A percentile compares a stretch with the other conserved stretches of the same genome.
Evolutionary conservation across 2,888 invertebrate species (phyloP).

Genomic region (Drepana falcataria): DNA sequence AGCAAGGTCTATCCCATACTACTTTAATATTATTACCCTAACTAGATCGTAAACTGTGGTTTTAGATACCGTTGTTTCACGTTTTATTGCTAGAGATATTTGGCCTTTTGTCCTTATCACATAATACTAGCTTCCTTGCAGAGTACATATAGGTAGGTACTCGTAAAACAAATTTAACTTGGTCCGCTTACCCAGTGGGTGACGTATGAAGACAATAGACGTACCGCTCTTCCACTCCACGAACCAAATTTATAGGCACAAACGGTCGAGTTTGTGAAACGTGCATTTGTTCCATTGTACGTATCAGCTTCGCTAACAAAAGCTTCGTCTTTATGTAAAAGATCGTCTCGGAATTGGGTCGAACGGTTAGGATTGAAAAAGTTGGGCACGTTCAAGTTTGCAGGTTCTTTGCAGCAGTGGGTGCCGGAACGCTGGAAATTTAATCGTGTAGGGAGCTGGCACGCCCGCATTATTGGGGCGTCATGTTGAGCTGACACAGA

Average conservation of each 20-base stretch:
- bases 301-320: constrained; percentile 41
- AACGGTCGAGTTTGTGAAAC: constrained; percentile 28
- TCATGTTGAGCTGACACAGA: constrained; percentile 59
- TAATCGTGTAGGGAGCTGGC: constrained; percentile 44
- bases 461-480: constrained; percentile 55
- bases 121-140: background rate
- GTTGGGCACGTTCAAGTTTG: constrained; percentile 17
- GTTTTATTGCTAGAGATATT: background rate
- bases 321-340: constrained; percentile 36
- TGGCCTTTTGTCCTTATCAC: background rate
- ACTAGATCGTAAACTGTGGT: background rate
- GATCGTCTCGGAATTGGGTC: constrained; percentile 27
- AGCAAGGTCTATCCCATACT: background rate
- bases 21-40: background rate
- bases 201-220: constrained; percentile 19
- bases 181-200: constrained; percentile 16
- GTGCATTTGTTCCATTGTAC: constrained; percentile 39
- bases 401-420: constrained; percentile 32
- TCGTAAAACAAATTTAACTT: constrained; percentile 2
- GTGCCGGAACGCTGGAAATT: constrained; percentile 61
- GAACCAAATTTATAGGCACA: constrained; percentile 25
- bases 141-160: background rate
- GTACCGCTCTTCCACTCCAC: constrained; percentile 16
- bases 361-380: constrained; percentile 27
- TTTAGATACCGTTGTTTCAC: background rate